A percentile compares a stretch with the other conserved stretches of the same genome.
These are phyloP conservation scores for Drosophila carrolli DNA, from an alignment of 1,140 invertebrate species.

Conservation along the genomic window DNA sequence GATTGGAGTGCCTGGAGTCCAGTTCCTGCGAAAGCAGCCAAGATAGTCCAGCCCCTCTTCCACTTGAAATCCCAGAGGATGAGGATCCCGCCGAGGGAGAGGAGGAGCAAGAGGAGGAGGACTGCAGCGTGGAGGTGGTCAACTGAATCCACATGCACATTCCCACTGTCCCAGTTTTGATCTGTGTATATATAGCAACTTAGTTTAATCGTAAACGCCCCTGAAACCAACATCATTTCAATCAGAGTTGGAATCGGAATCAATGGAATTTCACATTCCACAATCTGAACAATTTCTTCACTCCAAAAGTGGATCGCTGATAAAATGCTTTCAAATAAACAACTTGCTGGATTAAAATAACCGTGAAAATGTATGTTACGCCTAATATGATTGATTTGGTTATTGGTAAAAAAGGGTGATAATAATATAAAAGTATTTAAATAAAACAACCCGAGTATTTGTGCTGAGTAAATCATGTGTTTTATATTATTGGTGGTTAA, in stretches of 20 bases:
- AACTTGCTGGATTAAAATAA: neutral
- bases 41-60: constrained; percentile 17
- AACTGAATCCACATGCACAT: constrained; percentile 41
- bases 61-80: constrained; percentile 13
- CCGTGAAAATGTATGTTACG: neutral
- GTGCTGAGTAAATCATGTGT: constrained; percentile 6
- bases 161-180: constrained; percentile 28
- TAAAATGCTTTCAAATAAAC: constrained; percentile 1
- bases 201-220: constrained; percentile 14
- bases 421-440: constrained; percentile 33
- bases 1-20: constrained; percentile 61
- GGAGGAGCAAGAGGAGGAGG: constrained; percentile 57
- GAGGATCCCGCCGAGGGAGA: constrained; percentile 42
- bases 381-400: constrained; percentile 1
- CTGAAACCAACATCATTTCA: neutral
- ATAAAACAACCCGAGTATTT: constrained; percentile 28
- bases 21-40: constrained; percentile 64
- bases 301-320: constrained; percentile 23
- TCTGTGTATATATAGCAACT: constrained; percentile 49
- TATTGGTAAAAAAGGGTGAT: constrained; percentile 6
- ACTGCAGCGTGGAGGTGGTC: constrained; percentile 78
- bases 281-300: neutral
- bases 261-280: constrained; percentile 8
- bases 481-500: neutral
- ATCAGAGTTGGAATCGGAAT: constrained; percentile 2